Conservation (phyloP, 2,888 invertebrate species). For the Ashinkailepas kermadecensis region DNA sequence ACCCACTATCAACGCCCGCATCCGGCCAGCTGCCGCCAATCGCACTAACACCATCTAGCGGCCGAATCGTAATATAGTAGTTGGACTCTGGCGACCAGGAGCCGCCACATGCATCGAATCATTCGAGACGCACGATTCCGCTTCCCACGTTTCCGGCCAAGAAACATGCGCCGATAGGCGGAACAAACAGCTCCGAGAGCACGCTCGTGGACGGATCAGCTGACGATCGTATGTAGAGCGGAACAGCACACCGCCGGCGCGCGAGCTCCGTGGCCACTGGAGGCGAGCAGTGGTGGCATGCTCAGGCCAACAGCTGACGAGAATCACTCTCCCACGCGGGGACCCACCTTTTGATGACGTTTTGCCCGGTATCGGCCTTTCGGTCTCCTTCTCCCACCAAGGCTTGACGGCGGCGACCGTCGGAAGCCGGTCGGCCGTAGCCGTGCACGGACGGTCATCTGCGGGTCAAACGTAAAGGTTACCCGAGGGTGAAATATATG, state of each 20-base stretch:
- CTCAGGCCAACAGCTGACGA: too few relatives aligned
- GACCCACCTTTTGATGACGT: background rate
- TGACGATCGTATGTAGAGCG: background rate
- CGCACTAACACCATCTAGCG: background rate
- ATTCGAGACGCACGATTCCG: background rate
- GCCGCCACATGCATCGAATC: background rate
- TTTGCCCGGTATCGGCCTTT: background rate
- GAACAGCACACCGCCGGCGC: background rate
- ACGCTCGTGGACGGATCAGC: background rate
- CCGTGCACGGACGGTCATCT: slow-evolving; percentile 5
- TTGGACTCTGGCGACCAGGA: background rate
- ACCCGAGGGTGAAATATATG: too few relatives aligned
- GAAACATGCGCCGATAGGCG: background rate
- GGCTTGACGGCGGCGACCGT: background rate
- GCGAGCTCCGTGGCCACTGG: background rate
- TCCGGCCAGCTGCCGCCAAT: background rate
- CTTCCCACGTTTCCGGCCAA: background rate
- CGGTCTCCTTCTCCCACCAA: slow-evolving; percentile 8
- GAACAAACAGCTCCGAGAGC: background rate
- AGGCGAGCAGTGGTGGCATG: background rate
- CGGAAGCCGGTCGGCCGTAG: background rate
- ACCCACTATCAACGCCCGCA: background rate
- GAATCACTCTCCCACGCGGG: background rate
- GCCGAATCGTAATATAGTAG: background rate
- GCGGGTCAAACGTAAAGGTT: background rate